Evolutionary conservation across 2,888 invertebrate genomes (phyloP).

Genomic region (Melanotus villosus): DNA sequence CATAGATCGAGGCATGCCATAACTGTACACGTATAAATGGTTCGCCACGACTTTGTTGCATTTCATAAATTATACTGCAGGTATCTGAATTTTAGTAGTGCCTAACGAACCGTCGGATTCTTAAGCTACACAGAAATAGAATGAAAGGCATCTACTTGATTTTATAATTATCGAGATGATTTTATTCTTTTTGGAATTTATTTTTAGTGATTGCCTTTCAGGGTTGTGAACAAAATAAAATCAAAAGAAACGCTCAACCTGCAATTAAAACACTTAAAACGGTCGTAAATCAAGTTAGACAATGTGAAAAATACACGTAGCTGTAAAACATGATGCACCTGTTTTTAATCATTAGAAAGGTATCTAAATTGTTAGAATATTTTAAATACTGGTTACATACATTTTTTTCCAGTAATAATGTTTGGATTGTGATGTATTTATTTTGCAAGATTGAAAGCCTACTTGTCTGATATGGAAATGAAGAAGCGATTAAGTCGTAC

Average conservation of each 20-base stretch:
- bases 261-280: neutral
- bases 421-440: too few species aligned
- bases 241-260: neutral
- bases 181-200: neutral
- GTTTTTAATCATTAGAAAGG: neutral
- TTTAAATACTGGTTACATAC: too few species aligned
- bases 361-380: neutral
- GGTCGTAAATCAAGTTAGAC: neutral
- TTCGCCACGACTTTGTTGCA: conserved; percentile 14
- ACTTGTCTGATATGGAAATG: too few species aligned
- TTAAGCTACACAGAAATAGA: neutral
- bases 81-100: neutral
- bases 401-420: too few species aligned
- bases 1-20: conserved; percentile 1
- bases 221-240: neutral
- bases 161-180: neutral
- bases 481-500: too few species aligned
- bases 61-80: conserved; percentile 8
- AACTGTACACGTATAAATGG: conserved; percentile 12
- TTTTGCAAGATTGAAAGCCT: too few species aligned
- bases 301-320: neutral
- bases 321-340: neutral
- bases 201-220: neutral
- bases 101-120: neutral
- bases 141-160: neutral